phyloP scores from a whole-genome alignment of 2,113 vertebrate species.

The Heterotilapia buettikoferi region DNA sequence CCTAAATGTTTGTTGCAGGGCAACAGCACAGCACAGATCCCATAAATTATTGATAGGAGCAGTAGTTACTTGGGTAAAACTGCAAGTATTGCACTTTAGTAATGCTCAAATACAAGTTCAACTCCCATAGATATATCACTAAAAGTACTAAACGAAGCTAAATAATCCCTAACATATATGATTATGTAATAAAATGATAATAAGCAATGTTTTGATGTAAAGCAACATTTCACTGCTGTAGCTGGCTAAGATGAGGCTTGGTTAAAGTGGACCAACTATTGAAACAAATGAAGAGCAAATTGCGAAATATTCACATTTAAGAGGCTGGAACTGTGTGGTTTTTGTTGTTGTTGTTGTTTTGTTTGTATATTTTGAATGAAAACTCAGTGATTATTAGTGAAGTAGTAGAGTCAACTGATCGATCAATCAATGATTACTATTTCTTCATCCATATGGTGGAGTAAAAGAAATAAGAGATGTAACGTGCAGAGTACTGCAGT shows the following conservation, averaged over 20 bases:
- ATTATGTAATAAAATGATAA: neutral
- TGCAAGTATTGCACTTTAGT: neutral
- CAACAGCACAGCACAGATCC: neutral
- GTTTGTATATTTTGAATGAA: neutral
- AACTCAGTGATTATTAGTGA: neutral
- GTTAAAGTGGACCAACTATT: neutral
- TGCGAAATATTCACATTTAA: no score
- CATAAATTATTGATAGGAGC: neutral
- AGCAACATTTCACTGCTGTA: neutral
- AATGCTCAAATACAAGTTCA: neutral
- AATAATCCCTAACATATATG: neutral
- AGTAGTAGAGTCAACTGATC: neutral
- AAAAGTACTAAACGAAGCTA: neutral
- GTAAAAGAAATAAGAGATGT: neutral
- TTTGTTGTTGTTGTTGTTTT: neutral
- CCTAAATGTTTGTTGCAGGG: neutral
- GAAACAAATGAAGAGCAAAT: neutral
- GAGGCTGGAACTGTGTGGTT: accelerated
- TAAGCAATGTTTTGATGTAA: neutral
- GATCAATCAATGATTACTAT: neutral
- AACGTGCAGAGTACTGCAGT: neutral
- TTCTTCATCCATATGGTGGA: neutral
- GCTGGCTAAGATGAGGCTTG: neutral
- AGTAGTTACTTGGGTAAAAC: neutral
- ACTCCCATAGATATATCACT: neutral